Base-by-base conservation (phyloP, 2,797 vertebrate genomes). In the Bradypus variegatus region DNA sequence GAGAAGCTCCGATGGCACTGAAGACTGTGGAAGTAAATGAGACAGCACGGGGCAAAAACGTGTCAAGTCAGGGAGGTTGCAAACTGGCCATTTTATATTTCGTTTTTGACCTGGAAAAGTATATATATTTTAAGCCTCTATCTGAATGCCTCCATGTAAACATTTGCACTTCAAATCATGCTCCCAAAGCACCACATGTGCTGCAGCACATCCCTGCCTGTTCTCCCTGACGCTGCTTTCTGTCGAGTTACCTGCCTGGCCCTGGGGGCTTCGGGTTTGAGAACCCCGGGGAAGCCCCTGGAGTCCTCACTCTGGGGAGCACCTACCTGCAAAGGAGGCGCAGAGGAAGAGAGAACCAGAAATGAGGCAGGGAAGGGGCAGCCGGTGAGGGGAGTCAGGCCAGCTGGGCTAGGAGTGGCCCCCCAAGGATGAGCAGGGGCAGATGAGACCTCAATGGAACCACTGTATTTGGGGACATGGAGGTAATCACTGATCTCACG, bases 361-460 rank as follows among this genome's bases (percentile, higher is more conserved):
- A 33, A 38, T 1, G 15, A 78, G 83, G 12, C 45, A 1, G 21
- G 21, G 33, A n/a, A 8, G 18, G 45, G 27, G 55, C 55, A 41
- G 18, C 23, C 2, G 23, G n/a, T 50, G 31, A 11, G 12, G 33
- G 25, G 64, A 70, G n/a, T 33, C 38, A 12, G 31, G 23, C 9
- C n/a, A 14, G 72, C 14, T 5, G 21, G 64, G 10, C 21, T 0
- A 15, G 12, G 50, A 2, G 7, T 16, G 21, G 65, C 31, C 50
- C 14, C 77, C 82, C 82, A 87, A 18, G 29, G 53, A 48, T 18
- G 25, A 76, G 27, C 23, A 1, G 5, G 18, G 70, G 67, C 65
- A 90, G 33, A 45, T 48, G 73, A 93, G 25, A 73, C 84, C 78
- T 94, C 84, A 93, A 92, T 21, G 69, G 58, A 33, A 19, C 77